A percentile compares a stretch with the other conserved stretches of the same genome.
phyloP scores from a whole-genome alignment of 2,888 invertebrate species.

The Fissipunctia ypsillon region DNA sequence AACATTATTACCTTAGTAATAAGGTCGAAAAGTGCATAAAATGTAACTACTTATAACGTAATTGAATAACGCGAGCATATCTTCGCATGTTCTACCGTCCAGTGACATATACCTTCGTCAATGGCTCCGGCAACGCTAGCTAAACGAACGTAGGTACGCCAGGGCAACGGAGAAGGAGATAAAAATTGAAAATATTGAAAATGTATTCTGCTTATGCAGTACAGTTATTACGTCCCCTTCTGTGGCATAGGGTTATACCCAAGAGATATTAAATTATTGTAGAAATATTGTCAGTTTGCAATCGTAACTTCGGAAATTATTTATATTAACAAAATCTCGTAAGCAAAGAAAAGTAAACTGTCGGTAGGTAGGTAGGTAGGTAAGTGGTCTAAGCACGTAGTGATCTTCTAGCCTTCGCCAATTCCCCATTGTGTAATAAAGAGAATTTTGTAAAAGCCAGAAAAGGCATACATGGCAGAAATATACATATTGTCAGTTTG shows the following conservation, averaged over 20 bases:
- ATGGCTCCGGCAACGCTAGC: background rate
- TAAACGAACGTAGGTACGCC: background rate
- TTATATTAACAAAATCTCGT: background rate
- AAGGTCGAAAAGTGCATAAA: background rate
- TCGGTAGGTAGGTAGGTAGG: no score
- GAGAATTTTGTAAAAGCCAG: no score
- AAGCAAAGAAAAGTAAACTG: no score
- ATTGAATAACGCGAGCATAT: background rate
- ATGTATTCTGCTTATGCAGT: background rate
- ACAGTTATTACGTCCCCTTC: no score
- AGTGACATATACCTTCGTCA: conserved; percentile 1
- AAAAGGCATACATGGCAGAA: no score
- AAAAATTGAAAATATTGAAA: conserved; percentile 16
- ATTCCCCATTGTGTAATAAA: no score
- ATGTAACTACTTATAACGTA: background rate
- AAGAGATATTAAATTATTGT: background rate
- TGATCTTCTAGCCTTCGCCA: no score
- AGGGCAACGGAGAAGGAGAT: background rate
- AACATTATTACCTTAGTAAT: background rate
- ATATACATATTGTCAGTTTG: background rate
- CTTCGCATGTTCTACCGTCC: background rate
- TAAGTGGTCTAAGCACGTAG: no score
- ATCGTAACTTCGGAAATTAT: no score
- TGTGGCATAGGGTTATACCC: background rate
- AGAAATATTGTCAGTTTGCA: background rate